Evolutionary conservation across 2,113 vertebrate genomes (phyloP), one percentile per base, ranked within the genome.

Genomic region (Pandion haliaetus): DNA sequence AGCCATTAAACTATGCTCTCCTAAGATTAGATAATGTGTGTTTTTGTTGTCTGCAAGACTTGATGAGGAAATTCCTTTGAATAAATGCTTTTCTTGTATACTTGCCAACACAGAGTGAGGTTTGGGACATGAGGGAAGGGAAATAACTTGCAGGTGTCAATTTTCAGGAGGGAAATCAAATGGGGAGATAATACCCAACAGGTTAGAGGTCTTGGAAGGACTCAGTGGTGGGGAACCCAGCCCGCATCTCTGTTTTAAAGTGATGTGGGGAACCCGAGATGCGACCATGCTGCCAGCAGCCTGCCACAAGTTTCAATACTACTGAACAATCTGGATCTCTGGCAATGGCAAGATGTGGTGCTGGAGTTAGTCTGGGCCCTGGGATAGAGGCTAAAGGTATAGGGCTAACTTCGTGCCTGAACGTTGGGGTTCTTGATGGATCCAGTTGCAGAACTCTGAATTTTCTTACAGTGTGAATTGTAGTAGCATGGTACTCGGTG

Each of bases 61-160:
- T 63, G 91, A 72, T 95, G 92, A 95, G 73, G 71, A 90, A 95
- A 93, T 95, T 95, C 87, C 63, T 94, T 93, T 91, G 65, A 76
- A 82, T 78, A 93, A 95, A 95, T 95, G 86, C 38, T 87, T 85
- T 72, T 79, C 79, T 90, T 96, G 59, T 90, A 57, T 47, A 8
- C 61, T 92, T 95, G 91, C 96, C 94, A 97, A 45, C 38, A 42
- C 59, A 50, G 47, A 81, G 66, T 45, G 88, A 94, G 63, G 21
- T 76, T 55, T 91, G 69, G 78, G 92, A 86, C 9, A 5, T 28
- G 45, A 89, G 80, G 52, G 67, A 80, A 78, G 65, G 88, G 44
- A 90, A 96, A 72, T 86, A 69, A 83, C 72, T 85, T 95, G 50
- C 72, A 88, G 65, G 82, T 69, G 59, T 93, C 72, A 69, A 28